Base-by-base conservation (phyloP, 2,113 vertebrate genomes). In the Chamaea fasciata region DNA sequence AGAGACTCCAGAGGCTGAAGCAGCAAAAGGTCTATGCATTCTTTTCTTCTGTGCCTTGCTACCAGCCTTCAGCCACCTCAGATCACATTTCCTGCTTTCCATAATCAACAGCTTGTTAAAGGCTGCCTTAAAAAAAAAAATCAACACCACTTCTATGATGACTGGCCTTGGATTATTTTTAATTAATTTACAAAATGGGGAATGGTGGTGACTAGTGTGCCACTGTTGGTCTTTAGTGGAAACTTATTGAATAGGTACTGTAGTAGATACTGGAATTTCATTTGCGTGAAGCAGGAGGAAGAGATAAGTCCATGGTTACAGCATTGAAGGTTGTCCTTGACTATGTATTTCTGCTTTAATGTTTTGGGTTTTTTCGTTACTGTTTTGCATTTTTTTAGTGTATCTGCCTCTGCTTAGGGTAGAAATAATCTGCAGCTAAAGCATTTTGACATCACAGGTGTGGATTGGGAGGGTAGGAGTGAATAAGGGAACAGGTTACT, bases 31-130 rank as follows among this genome's bases (percentile, higher is more conserved):
- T 96, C 93, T 97, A 87, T 92, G 97, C 96, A 96, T 97, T 97
- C 95, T 97, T 96, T 96, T 97, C 95, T 95, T 94, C 14, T 23
- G 12, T 97, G 97, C 92, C 96, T 96, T 91, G 96, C 94, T 95
- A 94, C 96, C 80, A 98, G 96, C 95, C 97, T 97, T 91, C 96
- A 98, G 98, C 97, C 98, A 97, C 94, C 94, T 96, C 87, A 11
- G 96, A 97, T 98, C 96, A 87, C 42, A 87, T 98, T 98, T 97
- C 98, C 71, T 91, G 87, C 78, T 95, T 69, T 95, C 93, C 96
- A 69, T 97, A 97, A 98, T 98, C 98, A 98, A 96, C 97, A 98
- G 96, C 94, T 98, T 98, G 97, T 98, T 98, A 98, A 98, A 98
- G 97, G 93, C 89, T 97, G 89, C 93, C 94, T 91, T 95, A 33